These are phyloP conservation scores for Macrobrachium rosenbergii DNA, from an alignment of 1,140 invertebrate species.

Conservation along the genomic window DNA sequence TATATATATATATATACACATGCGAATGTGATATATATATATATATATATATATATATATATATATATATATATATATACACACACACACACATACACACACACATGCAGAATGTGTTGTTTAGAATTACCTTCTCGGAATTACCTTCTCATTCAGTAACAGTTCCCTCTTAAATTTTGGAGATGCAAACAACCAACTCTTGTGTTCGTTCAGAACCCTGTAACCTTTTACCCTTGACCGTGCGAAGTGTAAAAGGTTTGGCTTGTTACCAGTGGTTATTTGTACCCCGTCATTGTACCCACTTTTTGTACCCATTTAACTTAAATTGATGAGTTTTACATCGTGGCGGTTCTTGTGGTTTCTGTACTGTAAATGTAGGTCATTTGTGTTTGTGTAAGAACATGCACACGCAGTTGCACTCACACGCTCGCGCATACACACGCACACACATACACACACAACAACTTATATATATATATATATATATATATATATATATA, in stretches of 20 bases:
- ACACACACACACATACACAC: background rate
- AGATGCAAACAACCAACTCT: background rate
- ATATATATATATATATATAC: constrained; percentile 13
- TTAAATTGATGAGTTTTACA: background rate
- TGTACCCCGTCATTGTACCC: too few relatives aligned
- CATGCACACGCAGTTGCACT: too few relatives aligned
- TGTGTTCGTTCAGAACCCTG: background rate
- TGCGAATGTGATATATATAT: too few relatives aligned
- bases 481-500: constrained; percentile 22
- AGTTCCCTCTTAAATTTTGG: background rate
- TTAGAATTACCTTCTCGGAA: background rate
- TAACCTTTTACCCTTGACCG: too few relatives aligned
- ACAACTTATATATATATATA: constrained; percentile 15
- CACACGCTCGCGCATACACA: too few relatives aligned
- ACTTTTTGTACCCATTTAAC: background rate
- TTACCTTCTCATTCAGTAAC: too few relatives aligned
- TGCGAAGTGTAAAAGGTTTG: too few relatives aligned
- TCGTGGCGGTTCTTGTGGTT: background rate
- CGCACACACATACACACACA: constrained; percentile 22
- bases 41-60: constrained; percentile 26
- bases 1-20: constrained; percentile 24
- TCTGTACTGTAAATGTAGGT: background rate
- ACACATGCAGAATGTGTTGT: background rate
- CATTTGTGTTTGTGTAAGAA: too few relatives aligned
- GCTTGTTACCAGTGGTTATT: too few relatives aligned